Evolutionary conservation across 2,888 invertebrate genomes (phyloP).

Genomic region (Syrphus vitripennis): DNA sequence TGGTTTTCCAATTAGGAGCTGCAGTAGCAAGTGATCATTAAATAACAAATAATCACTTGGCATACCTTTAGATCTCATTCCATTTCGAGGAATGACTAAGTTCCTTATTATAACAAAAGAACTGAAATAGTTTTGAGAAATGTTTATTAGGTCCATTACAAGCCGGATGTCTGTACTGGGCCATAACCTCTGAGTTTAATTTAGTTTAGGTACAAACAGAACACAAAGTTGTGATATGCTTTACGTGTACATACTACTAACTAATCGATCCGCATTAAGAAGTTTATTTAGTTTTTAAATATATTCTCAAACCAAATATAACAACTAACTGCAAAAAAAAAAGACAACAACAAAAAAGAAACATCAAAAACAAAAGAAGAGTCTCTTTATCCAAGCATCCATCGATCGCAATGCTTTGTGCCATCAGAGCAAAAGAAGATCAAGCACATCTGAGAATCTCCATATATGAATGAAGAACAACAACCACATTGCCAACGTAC

Average conservation of each 20-base stretch:
- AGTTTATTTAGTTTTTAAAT: neutral
- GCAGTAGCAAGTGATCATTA: no score
- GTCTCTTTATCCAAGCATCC: neutral
- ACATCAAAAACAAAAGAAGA: neutral
- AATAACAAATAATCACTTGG: no score
- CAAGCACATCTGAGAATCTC: conserved; percentile 41
- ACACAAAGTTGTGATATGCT: no score
- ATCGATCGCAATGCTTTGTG: neutral
- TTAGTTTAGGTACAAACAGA: no score
- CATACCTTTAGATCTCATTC: no score
- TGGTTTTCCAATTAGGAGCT: no score
- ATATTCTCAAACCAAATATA: neutral
- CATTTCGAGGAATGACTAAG: no score
- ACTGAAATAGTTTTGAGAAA: no score
- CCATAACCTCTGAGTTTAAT: no score
- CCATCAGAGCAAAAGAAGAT: conserved; percentile 42
- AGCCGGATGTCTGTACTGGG: no score
- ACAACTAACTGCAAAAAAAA: neutral
- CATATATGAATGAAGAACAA: conserved; percentile 46
- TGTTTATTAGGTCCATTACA: no score
- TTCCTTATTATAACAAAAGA: no score
- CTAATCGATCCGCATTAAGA: neutral
- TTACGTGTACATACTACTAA: neutral
- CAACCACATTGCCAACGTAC: conserved; percentile 43
- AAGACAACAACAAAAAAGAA: neutral